Percentiles rank a stretch among this genome's conserved stretches.
These are phyloP conservation scores for Dolomedes plantarius DNA, from an alignment of 2,888 invertebrate species.

Conservation along the genomic window DNA sequence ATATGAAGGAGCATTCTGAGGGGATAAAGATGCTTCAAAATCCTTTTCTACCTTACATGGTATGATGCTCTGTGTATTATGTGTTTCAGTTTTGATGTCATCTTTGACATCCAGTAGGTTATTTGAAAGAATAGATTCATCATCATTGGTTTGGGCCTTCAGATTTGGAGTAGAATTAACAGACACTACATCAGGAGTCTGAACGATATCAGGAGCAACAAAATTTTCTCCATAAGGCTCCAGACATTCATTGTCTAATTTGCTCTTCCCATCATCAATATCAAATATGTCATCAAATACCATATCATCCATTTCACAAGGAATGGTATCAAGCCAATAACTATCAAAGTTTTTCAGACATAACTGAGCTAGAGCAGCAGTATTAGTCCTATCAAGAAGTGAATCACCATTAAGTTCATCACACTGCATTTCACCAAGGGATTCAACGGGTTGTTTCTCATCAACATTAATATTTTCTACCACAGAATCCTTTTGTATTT, in stretches of 20 bases:
- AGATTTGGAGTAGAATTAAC: conserved; percentile 24
- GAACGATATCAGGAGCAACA: not conserved
- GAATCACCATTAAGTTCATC: conserved; percentile 16
- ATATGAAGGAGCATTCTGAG: not conserved
- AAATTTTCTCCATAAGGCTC: conserved; percentile 4
- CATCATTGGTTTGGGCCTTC: conserved; percentile 8
- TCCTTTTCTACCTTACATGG: conserved; percentile 24
- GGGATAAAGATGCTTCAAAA: not conserved
- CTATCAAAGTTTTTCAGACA: conserved; percentile 60
- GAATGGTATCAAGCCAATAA: conserved; percentile 53
- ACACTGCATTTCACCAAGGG: not conserved
- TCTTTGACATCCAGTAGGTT: conserved; percentile 29
- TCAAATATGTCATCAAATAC: conserved; percentile 63
- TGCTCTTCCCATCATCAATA: conserved; percentile 36
- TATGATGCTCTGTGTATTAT: not conserved
- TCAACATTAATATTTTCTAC: not conserved
- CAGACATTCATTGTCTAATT: conserved; percentile 9
- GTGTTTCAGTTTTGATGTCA: conserved; percentile 1
- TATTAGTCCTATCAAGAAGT: conserved; percentile 34
- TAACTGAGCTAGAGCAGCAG: conserved; percentile 37
- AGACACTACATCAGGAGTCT: conserved; percentile 23
- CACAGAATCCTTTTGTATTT: not conserved
- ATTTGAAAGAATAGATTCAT: conserved; percentile 15
- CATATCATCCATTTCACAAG: conserved; percentile 51
- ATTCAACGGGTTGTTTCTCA: not conserved